Evolutionary conservation across 2,113 vertebrate genomes (phyloP), one percentile per base, ranked within the genome.

Genomic region (Leucopternis melanops): DNA sequence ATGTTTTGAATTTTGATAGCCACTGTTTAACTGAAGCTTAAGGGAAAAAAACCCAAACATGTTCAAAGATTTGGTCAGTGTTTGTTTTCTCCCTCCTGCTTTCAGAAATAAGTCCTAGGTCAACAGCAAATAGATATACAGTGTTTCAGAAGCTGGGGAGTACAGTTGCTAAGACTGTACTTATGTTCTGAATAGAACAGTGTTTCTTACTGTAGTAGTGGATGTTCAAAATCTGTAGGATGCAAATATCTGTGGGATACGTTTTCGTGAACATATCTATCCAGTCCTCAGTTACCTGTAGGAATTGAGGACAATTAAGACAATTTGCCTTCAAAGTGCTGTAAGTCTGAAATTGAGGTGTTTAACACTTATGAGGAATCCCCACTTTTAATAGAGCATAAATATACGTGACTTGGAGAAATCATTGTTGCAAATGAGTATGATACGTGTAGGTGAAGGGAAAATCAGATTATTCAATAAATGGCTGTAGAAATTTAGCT

Each of bases 401-500:
- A 97, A 96, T 89, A 73, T 96, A 85, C 94, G 93, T 92, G 94
- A 97, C 83, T 97, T 97, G 89, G 94, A 94, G 87, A 97, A 95
- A 92, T 97, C 94, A 97, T 91, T 95, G 95, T 83, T 97, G 88
- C 86, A 97, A 92, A 96, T 97, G 92, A 97, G 94, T 95, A 83
- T 96, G 97, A 95, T 86, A 75, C 31, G 49, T 82, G 95, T 91
- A 95, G 95, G 94, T 90, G 96, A 97, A 97, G 95, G 92, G 36
- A 93, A 97, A 96, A 97, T 89, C 96, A 97, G 96, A 69, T 91
- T 95, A 88, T 97, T 97, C 95, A 97, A 97, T 96, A 97, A 95
- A 93, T 95, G 95, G 94, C 96, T 97, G 70, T 96, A 97, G 88
- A 95, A 97, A 97, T 98, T 97, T 97, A 97, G 95, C 70, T 98